Evolutionary conservation across 2,113 vertebrate species (phyloP), one percentile per base, ranked within the genome.

Genomic region (Dasyornis broadbenti): DNA sequence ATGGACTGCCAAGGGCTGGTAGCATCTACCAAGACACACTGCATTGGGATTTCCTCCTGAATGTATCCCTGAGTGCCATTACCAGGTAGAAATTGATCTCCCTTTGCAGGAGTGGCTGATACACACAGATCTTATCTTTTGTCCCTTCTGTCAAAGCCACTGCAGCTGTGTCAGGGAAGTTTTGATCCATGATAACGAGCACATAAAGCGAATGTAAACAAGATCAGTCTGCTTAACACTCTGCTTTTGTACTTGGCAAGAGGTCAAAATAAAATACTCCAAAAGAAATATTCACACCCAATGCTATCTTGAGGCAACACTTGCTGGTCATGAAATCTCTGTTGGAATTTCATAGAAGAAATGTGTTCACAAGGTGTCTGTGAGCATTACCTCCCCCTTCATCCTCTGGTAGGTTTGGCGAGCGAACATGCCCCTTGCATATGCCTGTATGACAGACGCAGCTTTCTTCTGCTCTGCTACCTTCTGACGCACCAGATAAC

Each of bases 361-460:
- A 9, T 0, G 16, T 3, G 10, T 86, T 73, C 35, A 33, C 15
- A 10, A 70, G 33, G 15, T 18, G 9, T 73, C 47, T 37, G 45
- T 37, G 53, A 73, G 66, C 94, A 30, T 97, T 97, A 99, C 99
- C 66, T 97, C 95, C 91, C 65, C 96, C 94, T 97, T 99, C 82
- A 91, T 98, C 86, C 89, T 98, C 37, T 30, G 82, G 54, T 98
- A 96, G 23, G 57, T 85, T 20, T 45, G 98, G 40, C 98, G 98
- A 21, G 98, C 98, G 39, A 98, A 79, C 97, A 98, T 96, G 19
- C 99, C 99, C 72, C 99, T 98, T 39, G 98, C 97, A 6, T 99
- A 97, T 0, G 99, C 98, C 96, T 99, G 99, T 65, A 99, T 98
- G 71, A 98, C 72, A 79, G 98, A 66, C 10, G 97, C 97, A 5